Evolutionary conservation across 2,113 vertebrate species (phyloP).

Genomic region (Mesoclemmys tuberculata): DNA sequence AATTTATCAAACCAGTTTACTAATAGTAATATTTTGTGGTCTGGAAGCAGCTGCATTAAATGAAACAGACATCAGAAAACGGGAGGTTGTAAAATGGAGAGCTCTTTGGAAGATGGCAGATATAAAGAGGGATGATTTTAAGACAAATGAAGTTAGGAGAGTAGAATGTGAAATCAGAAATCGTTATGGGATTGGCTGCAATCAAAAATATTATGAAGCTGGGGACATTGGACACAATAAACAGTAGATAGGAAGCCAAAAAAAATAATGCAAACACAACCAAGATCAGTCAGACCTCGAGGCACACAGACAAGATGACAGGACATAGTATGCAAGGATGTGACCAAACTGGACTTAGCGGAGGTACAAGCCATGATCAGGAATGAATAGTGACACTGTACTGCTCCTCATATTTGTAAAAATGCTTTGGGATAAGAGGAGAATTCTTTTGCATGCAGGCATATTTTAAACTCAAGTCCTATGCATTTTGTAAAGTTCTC

Average conservation of each 20-base stretch:
- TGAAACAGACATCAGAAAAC: neutral
- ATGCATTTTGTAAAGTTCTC: neutral
- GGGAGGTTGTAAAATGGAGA: too few relatives aligned
- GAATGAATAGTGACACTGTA: neutral
- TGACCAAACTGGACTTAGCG: neutral
- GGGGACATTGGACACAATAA: neutral
- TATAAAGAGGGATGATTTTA: neutral
- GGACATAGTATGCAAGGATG: neutral
- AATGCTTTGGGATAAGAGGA: neutral
- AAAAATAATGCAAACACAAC: neutral
- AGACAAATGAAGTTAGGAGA: neutral
- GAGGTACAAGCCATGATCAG: neutral
- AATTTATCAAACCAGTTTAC: neutral
- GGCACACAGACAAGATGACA: neutral
- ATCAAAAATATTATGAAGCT: neutral
- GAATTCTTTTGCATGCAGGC: neutral
- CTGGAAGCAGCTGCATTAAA: neutral
- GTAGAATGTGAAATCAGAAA: neutral
- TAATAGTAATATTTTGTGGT: neutral
- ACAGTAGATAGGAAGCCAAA: neutral
- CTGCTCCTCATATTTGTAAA: neutral
- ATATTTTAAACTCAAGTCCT: neutral
- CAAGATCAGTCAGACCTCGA: neutral
- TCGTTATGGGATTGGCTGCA: neutral
- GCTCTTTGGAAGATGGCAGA: neutral